These are phyloP conservation scores for Coilia nasus DNA, from an alignment of 2,797 vertebrate species.

Conservation along the genomic window DNA sequence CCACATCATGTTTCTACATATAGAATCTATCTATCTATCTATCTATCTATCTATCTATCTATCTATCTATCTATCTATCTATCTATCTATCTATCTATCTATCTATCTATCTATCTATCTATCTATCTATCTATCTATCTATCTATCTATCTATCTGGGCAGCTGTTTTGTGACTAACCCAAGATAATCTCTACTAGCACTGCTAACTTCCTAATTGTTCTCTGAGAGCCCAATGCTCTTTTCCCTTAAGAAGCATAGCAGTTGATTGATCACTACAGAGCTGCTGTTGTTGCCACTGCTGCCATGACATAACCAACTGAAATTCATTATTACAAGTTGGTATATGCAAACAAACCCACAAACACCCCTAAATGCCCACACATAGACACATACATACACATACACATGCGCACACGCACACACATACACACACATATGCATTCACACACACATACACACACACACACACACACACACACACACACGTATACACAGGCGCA, in stretches of 20 bases:
- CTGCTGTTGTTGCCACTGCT: background rate
- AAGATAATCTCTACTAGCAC: background rate
- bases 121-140: no score
- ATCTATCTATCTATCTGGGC: background rate
- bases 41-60: no score
- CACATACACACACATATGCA: background rate
- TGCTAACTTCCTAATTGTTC: background rate
- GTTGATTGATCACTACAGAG: background rate
- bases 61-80: background rate
- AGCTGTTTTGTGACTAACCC: background rate
- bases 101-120: no score
- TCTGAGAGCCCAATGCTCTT: background rate
- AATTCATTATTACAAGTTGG: background rate
- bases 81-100: no score
- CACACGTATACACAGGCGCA: no score
- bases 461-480: no score
- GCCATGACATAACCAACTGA: background rate
- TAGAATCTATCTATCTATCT: no score
- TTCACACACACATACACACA: no score
- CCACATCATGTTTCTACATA: no score
- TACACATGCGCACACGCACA: background rate
- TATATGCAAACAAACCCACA: constrained; percentile 5
- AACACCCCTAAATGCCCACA: background rate
- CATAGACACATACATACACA: background rate
- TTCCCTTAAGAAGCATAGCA: background rate